A percentile compares a stretch with the other conserved stretches of the same genome.
Evolutionary conservation across 2,797 vertebrate species (phyloP).

Genomic region (Typhlichthys eigenmanni): DNA sequence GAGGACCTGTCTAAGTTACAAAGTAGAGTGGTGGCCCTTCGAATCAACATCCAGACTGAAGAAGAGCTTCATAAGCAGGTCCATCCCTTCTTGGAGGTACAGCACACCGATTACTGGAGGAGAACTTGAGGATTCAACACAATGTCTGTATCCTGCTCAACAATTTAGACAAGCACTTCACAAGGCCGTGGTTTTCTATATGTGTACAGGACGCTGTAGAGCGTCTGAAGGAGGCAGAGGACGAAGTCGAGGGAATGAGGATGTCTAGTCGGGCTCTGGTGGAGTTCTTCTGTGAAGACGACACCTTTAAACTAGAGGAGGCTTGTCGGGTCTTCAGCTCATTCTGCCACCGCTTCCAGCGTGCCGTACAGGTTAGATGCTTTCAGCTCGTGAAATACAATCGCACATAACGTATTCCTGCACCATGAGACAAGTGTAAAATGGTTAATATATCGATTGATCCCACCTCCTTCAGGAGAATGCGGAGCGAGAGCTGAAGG

Average conservation of each 20-base stretch:
- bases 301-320: constrained; percentile 81
- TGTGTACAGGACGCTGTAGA: constrained; percentile 74
- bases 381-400: neutral
- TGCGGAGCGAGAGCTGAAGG: constrained; percentile 77
- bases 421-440: no score
- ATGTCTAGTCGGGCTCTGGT: constrained; percentile 78
- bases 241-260: constrained; percentile 77
- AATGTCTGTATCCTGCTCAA: neutral
- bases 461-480: constrained; percentile 74
- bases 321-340: constrained; percentile 77
- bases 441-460: neutral
- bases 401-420: neutral
- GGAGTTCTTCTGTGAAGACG: constrained; percentile 85
- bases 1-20: constrained; percentile 81
- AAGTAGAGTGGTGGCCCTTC: constrained; percentile 69
- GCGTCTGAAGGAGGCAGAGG: constrained; percentile 75
- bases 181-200: no score
- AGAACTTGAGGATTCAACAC: neutral
- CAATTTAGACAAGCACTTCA: neutral
- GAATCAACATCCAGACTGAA: constrained; percentile 65
- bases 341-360: constrained; percentile 81
- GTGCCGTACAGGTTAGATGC: constrained; percentile 75
- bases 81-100: constrained; percentile 80
- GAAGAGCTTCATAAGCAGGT: constrained; percentile 72
- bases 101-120: neutral